Conservation (phyloP, 2,113 vertebrate species). For the Spea bombifrons region DNA sequence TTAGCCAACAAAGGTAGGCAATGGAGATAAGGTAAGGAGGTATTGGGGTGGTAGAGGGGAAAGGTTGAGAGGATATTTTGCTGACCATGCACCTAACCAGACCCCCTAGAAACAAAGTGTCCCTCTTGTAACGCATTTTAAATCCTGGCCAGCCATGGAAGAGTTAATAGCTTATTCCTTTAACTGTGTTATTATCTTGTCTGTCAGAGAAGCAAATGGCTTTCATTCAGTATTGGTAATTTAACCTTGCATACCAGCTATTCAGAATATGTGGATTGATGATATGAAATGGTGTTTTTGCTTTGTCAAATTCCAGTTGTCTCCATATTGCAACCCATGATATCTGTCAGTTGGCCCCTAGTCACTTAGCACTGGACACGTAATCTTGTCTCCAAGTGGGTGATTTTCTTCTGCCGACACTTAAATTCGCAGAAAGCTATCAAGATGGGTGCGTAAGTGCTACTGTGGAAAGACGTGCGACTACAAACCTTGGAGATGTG, state of each 20-base stretch:
- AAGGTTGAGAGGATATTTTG: too few relatives aligned
- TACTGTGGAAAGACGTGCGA: too few relatives aligned
- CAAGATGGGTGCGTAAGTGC: too few relatives aligned
- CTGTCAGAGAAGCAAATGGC: constrained; percentile 31
- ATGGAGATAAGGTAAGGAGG: too few relatives aligned
- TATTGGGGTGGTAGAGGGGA: too few relatives aligned
- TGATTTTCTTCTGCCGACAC: not conserved
- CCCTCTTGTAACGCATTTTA: too few relatives aligned
- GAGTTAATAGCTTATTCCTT: too few relatives aligned
- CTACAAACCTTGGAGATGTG: too few relatives aligned
- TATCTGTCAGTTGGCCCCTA: constrained; percentile 18
- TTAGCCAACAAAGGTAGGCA: too few relatives aligned
- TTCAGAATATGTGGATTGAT: constrained; percentile 29
- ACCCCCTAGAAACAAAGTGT: too few relatives aligned
- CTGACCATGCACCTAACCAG: too few relatives aligned
- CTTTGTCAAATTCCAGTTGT: constrained; percentile 33
- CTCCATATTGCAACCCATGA: constrained; percentile 28
- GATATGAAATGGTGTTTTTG: constrained; percentile 31
- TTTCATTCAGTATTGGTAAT: constrained; percentile 39
- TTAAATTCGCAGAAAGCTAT: not conserved
- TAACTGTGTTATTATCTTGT: constrained; percentile 36
- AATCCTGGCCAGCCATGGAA: too few relatives aligned
- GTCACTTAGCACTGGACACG: not conserved
- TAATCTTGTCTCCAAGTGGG: not conserved
- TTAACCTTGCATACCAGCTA: constrained; percentile 35